Percentiles rank a stretch among this genome's conserved stretches.
phyloP scores from a whole-genome alignment of 2,797 vertebrate species.

The Chlorospingus flavigularis region DNA sequence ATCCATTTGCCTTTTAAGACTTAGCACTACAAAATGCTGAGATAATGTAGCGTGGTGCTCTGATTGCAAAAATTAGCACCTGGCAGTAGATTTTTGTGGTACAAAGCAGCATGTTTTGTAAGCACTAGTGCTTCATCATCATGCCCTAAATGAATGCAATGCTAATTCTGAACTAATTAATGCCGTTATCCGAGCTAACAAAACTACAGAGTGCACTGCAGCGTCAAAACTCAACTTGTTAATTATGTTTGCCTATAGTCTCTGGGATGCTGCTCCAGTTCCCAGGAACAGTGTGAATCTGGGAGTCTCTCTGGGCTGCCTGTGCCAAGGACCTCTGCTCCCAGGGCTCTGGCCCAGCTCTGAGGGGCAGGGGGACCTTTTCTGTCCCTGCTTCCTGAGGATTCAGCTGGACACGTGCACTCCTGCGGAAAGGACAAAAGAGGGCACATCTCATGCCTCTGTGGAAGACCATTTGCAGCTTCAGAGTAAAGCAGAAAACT shows the following conservation, averaged over 20 bases:
- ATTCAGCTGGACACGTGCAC: not conserved
- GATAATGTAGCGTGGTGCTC: not conserved
- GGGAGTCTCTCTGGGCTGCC: not conserved
- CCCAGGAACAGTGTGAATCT: not conserved
- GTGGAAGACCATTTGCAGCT: not conserved
- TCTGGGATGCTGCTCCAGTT: not conserved
- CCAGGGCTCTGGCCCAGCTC: not conserved
- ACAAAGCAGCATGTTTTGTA: not conserved
- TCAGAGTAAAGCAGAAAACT: not conserved
- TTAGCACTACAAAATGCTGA: not conserved
- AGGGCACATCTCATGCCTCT: not conserved
- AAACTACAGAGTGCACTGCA: not conserved
- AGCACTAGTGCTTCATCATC: not conserved
- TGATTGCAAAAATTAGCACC: not conserved
- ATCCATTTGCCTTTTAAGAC: not conserved
- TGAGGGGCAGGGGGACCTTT: not conserved
- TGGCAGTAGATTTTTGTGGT: not conserved
- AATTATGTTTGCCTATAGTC: not conserved
- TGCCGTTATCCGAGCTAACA: not conserved
- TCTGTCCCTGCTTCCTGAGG: not conserved
- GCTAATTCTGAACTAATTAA: conserved; percentile 25
- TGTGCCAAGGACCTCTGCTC: not conserved
- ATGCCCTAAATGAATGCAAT: not conserved
- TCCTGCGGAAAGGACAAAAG: not conserved
- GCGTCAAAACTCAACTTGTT: not conserved